Percentiles rank a stretch among this genome's conserved stretches.
phyloP scores from a whole-genome alignment of 2,888 invertebrate genomes.

The Tipula lateralis region DNA sequence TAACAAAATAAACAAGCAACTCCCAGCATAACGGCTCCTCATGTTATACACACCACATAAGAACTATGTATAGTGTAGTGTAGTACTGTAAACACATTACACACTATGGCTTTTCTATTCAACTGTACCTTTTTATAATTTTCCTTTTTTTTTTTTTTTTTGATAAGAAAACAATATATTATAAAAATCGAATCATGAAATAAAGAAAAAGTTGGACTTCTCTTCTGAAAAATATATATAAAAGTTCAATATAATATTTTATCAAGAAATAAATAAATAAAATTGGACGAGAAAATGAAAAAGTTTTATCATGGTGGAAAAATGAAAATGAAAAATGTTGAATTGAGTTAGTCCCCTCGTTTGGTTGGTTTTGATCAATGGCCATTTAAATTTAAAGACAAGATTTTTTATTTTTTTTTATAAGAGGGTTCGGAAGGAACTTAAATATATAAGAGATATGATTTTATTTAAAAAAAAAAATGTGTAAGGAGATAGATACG shows the following conservation, averaged over 20 bases:
- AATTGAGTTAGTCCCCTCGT: conserved; percentile 15
- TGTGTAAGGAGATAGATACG: conserved; percentile 19
- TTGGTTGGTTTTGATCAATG: conserved; percentile 11
- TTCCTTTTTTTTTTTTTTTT: background rate
- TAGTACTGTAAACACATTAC: background rate
- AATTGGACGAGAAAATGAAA: conserved; percentile 19
- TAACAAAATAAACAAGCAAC: background rate
- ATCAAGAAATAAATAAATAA: conserved; percentile 11
- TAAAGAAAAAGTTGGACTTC: background rate
- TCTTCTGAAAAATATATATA: background rate
- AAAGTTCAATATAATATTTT: background rate
- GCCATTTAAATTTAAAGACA: conserved; percentile 24
- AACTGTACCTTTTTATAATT: conserved; percentile 14
- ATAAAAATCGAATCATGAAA: conserved; percentile 19
- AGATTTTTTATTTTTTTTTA: background rate
- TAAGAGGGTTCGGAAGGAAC: conserved; percentile 19
- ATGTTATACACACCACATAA: background rate
- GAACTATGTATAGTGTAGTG: background rate
- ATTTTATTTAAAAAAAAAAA: background rate
- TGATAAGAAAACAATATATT: conserved; percentile 11
- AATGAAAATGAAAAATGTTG: conserved; percentile 8
- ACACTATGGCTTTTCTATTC: background rate
- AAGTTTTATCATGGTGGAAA: background rate
- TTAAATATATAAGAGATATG: background rate
- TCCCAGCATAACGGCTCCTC: background rate